Conservation (phyloP, 1,140 invertebrate species). For the Ceratosolen solmsi region DNA sequence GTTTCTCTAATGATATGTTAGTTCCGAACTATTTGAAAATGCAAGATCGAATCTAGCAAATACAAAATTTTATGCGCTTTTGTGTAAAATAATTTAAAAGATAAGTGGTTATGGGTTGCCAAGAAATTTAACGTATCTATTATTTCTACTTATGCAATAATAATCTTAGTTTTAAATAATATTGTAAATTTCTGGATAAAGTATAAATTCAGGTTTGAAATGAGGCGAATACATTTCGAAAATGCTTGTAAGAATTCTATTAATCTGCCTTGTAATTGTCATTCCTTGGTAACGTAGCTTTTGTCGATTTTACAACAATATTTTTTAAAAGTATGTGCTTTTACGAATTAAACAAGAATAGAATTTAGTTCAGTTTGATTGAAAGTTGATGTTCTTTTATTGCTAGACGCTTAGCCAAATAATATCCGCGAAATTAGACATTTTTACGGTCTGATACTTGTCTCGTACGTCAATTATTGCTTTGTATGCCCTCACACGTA, state of each 20-base stretch:
- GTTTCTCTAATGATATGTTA: slow-evolving; percentile 30
- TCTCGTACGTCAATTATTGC: slow-evolving; percentile 16
- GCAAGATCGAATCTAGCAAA: slow-evolving; percentile 15
- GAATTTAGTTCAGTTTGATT: background rate
- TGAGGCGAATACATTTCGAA: background rate
- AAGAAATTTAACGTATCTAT: background rate
- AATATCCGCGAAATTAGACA: slow-evolving; percentile 8
- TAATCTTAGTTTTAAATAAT: background rate
- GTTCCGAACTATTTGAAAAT: slow-evolving; percentile 20
- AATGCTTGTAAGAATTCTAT: background rate
- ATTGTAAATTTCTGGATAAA: background rate
- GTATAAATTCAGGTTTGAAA: background rate
- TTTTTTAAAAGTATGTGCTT: no score
- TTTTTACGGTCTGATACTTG: background rate
- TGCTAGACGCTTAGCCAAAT: background rate
- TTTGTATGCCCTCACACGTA: background rate
- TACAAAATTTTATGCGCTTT: background rate
- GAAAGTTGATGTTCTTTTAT: background rate
- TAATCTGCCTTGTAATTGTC: background rate
- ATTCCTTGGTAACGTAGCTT: background rate
- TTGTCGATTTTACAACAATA: no score
- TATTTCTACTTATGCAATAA: background rate
- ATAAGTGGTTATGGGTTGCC: slow-evolving; percentile 7
- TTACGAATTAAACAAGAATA: background rate
- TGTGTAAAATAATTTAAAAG: slow-evolving; percentile 14